phyloP scores from a whole-genome alignment of 2,797 vertebrate genomes.

The Natrix natrix region DNA sequence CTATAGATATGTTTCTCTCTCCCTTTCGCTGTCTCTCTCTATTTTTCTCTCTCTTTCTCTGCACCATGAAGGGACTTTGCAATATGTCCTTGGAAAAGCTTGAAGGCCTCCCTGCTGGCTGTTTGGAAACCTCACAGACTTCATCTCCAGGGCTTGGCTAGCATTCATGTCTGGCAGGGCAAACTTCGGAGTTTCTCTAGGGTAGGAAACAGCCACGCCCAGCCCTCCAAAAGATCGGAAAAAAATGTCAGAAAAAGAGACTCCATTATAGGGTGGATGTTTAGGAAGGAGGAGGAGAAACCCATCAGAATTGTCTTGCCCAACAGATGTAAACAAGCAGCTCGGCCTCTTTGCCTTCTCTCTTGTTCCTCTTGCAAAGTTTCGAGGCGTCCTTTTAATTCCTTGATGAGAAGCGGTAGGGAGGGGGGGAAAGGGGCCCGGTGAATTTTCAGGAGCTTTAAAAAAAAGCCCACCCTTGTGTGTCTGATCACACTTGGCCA shows the following conservation, averaged over 20 bases:
- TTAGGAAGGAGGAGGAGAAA: background rate
- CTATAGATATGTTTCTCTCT: too few relatives aligned
- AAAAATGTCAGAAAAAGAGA: background rate
- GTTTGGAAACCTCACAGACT: background rate
- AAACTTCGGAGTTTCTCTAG: background rate
- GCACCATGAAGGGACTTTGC: too few relatives aligned
- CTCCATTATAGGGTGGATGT: background rate
- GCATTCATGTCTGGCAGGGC: background rate
- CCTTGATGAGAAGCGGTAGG: too few relatives aligned
- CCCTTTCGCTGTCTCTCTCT: background rate
- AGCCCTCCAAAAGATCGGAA: background rate
- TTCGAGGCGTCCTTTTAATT: background rate
- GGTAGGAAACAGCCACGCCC: background rate
- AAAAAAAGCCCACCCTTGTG: background rate
- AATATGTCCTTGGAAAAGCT: background rate
- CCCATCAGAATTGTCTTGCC: background rate
- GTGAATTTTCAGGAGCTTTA: background rate
- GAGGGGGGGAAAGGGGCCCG: background rate
- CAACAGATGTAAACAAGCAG: background rate
- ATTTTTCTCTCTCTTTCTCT: fast-evolving
- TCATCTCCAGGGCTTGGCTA: background rate
- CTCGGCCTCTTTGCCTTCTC: background rate
- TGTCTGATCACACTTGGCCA: too few relatives aligned
- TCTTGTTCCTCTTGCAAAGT: background rate
- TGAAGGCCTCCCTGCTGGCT: background rate